Percentiles rank a stretch among this genome's conserved stretches.
These are phyloP conservation scores for Leptinotarsa peninsularis DNA, from an alignment of 2,888 invertebrate species.

Conservation along the genomic window DNA sequence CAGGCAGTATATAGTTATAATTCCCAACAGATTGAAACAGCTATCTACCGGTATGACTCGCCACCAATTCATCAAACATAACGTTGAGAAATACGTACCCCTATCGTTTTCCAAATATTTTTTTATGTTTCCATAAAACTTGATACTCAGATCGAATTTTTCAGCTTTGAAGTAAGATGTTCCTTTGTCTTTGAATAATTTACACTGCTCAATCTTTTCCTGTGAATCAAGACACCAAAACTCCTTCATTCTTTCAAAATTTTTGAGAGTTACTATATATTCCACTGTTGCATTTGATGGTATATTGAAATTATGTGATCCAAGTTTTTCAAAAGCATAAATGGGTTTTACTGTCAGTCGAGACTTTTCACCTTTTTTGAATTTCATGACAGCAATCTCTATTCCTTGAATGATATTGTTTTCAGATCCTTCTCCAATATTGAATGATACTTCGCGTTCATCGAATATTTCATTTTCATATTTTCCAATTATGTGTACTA, in stretches of 20 bases:
- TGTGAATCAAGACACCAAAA: slow-evolving; percentile 83
- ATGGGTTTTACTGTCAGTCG: slow-evolving; percentile 78
- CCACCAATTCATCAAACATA: neutral
- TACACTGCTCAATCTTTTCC: slow-evolving; percentile 86
- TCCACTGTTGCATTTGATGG: slow-evolving; percentile 83
- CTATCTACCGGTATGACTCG: too few relatives aligned
- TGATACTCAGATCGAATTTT: slow-evolving; percentile 83
- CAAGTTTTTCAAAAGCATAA: slow-evolving; percentile 81
- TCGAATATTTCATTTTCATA: slow-evolving; percentile 80
- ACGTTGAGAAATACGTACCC: slow-evolving; percentile 56
- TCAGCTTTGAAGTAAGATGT: slow-evolving; percentile 87
- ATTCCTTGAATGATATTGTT: slow-evolving; percentile 82
- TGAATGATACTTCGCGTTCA: slow-evolving; percentile 83
- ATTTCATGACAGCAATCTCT: slow-evolving; percentile 84
- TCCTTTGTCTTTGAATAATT: slow-evolving; percentile 89
- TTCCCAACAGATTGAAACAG: too few relatives aligned
- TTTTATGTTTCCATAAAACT: slow-evolving; percentile 86
- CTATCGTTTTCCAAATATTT: slow-evolving; percentile 73
- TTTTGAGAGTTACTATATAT: slow-evolving; percentile 84
- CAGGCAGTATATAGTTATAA: too few relatives aligned
- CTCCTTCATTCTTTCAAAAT: slow-evolving; percentile 87
- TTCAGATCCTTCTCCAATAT: slow-evolving; percentile 87
- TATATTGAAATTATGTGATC: slow-evolving; percentile 74
- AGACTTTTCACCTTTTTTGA: slow-evolving; percentile 84
- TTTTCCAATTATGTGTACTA: slow-evolving; percentile 80